These are phyloP conservation scores for Taenaris catops DNA, from an alignment of 2,888 invertebrate species.

Conservation along the genomic window DNA sequence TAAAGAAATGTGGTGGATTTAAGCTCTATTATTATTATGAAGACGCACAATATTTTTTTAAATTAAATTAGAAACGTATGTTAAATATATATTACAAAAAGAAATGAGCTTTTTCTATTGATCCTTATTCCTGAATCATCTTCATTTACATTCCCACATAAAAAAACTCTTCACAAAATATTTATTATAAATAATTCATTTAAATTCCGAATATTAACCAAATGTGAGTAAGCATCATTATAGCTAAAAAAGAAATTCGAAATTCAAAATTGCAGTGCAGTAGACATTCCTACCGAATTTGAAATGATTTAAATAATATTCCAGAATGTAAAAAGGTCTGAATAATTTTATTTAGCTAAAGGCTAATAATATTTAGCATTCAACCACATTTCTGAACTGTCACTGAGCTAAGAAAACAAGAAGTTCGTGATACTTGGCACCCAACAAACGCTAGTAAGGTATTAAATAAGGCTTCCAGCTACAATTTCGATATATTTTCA, in stretches of 20 bases:
- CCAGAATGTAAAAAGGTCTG: conserved; percentile 1
- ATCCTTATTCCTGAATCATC: no score
- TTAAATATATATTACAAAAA: no score
- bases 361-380: conserved; percentile 2
- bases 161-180: no score
- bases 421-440: conserved; percentile 11
- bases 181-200: no score
- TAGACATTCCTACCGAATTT: conserved; percentile 24
- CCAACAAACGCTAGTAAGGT: conserved; percentile 5
- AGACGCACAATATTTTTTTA: no score
- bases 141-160: no score
- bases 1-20: no score
- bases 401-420: conserved; percentile 6
- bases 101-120: no score
- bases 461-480: conserved; percentile 12
- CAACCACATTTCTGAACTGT: conserved; percentile 1
- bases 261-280: conserved; percentile 8
- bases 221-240: conserved; percentile 20
- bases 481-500: conserved; percentile 15
- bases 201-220: not conserved
- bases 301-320: conserved; percentile 14
- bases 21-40: no score
- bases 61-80: no score
- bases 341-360: conserved; percentile 3
- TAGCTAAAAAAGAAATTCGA: conserved; percentile 11